A percentile compares a stretch with the other conserved stretches of the same genome.
Evolutionary conservation across 2,797 vertebrate species (phyloP).

Genomic region (Sphaeramia orbicularis): DNA sequence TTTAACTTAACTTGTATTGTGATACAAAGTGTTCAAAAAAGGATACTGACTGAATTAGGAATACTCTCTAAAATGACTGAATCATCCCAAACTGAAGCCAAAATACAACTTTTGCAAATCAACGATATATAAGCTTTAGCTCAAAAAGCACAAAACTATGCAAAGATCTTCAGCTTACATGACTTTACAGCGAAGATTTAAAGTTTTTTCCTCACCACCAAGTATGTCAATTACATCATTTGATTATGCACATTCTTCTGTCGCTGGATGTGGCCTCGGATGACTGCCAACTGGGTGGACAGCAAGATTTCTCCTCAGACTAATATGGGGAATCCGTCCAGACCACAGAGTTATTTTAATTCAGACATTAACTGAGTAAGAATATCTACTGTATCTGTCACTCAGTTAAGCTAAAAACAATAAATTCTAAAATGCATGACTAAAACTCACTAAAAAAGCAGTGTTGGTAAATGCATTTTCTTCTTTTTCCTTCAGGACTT

Average conservation of each 20-base stretch:
- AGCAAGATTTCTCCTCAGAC: constrained; percentile 25
- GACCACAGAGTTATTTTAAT: constrained; percentile 37
- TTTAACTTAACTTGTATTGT: too few species aligned
- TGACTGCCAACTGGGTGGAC: constrained; percentile 14
- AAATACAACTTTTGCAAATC: background rate
- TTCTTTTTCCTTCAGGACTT: background rate
- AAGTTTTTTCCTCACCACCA: constrained; percentile 13
- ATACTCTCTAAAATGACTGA: too few species aligned
- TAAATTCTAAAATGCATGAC: background rate
- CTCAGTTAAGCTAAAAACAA: background rate
- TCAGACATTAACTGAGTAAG: constrained; percentile 28
- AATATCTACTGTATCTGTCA: constrained; percentile 31
- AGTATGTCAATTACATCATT: constrained; percentile 42
- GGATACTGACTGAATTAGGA: too few species aligned
- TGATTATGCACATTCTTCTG: constrained; percentile 30
- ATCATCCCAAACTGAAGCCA: too few species aligned
- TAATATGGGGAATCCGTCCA: constrained; percentile 17
- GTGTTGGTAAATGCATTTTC: background rate
- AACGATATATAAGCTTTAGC: too few species aligned
- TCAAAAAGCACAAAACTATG: too few species aligned
- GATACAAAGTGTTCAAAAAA: too few species aligned
- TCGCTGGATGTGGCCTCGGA: constrained; percentile 13
- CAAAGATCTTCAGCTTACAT: constrained; percentile 7
- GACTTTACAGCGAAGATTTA: constrained; percentile 34
- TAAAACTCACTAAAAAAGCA: background rate